phyloP scores from a whole-genome alignment of 1,140 invertebrate species.

The Neodiprion pinetum region DNA sequence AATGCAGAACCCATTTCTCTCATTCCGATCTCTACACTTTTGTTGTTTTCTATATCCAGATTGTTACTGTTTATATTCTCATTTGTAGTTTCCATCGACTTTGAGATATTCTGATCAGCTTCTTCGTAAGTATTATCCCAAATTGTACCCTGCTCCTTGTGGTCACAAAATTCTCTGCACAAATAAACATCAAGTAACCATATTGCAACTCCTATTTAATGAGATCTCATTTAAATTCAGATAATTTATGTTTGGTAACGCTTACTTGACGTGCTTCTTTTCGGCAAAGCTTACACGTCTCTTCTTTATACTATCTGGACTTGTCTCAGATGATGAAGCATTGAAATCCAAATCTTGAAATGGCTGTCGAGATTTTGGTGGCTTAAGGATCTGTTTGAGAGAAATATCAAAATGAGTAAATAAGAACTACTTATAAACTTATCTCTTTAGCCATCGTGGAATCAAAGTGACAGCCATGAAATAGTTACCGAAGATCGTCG shows the following conservation, averaged over 20 bases:
- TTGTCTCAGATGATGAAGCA: slow-evolving; percentile 32
- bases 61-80: too few relatives aligned
- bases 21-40: not conserved
- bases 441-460: not conserved
- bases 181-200: slow-evolving; percentile 26
- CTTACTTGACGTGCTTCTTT: slow-evolving; percentile 49
- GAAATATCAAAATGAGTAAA: slow-evolving; percentile 10
- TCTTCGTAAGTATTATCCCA: slow-evolving; percentile 51
- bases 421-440: not conserved
- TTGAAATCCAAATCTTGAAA: slow-evolving; percentile 35
- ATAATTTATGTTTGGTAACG: not conserved
- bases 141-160: slow-evolving; percentile 44
- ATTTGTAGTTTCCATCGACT: slow-evolving; percentile 2
- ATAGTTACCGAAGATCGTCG: not conserved
- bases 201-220: not conserved
- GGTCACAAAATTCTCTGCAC: slow-evolving; percentile 47
- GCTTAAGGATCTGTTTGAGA: slow-evolving; percentile 40
- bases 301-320: slow-evolving; percentile 33
- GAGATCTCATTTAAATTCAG: too few relatives aligned
- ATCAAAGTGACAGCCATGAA: not conserved
- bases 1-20: not conserved
- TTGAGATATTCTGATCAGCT: slow-evolving; percentile 35
- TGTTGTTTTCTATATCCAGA: too few relatives aligned
- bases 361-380: slow-evolving; percentile 36
- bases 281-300: slow-evolving; percentile 49